Evolutionary conservation across 2,113 vertebrate genomes (phyloP).

Genomic region (Microcebus lehilahytsara): DNA sequence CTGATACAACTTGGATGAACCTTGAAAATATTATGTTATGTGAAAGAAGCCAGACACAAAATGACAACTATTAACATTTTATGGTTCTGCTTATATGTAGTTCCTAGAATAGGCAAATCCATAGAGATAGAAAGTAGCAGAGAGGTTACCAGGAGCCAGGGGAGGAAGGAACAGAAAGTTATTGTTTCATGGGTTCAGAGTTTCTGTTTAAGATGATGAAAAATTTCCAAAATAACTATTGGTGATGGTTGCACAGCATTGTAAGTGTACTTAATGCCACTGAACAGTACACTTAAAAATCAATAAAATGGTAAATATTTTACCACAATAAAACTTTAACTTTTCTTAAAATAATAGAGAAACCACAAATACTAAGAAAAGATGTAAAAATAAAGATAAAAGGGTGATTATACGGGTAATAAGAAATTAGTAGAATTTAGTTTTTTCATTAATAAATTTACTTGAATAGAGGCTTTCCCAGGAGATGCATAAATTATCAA

Average conservation of each 20-base stretch:
- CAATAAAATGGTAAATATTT: not conserved
- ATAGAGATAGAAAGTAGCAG: not conserved
- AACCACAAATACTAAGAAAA: not conserved
- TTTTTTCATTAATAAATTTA: not conserved
- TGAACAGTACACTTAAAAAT: not conserved
- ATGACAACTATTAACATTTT: not conserved
- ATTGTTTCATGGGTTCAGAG: not conserved
- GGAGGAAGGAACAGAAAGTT: not conserved
- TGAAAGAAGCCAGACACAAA: not conserved
- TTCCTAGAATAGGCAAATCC: not conserved
- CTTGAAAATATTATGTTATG: not conserved
- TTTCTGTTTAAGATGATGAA: not conserved
- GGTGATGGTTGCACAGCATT: not conserved
- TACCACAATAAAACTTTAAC: not conserved
- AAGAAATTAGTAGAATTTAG: not conserved
- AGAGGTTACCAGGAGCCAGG: not conserved
- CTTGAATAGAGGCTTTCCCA: not conserved
- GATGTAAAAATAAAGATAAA: not conserved
- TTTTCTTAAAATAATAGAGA: not conserved
- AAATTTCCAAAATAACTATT: not conserved
- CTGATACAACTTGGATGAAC: not conserved
- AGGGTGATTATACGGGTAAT: not conserved
- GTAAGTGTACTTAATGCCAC: not conserved
- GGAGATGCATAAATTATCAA: not conserved
- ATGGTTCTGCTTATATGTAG: not conserved